Evolutionary conservation across 2,888 invertebrate species (phyloP).

Genomic region (Hydriomena furcata): DNA sequence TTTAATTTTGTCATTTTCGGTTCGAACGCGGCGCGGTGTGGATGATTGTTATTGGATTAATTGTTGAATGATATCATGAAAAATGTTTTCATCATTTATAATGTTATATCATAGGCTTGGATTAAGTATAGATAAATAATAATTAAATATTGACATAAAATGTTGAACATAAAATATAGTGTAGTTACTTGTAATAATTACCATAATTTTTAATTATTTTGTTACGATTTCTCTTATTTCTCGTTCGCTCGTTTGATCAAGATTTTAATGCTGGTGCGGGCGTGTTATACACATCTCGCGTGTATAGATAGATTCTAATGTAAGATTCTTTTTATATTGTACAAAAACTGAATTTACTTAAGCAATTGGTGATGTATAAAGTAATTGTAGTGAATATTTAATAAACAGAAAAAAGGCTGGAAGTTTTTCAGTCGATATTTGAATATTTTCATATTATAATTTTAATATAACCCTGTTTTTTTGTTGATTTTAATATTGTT

Average conservation of each 20-base stretch:
- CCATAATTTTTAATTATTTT: conserved; percentile 80
- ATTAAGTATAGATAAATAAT: conserved; percentile 76
- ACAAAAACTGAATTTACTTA: conserved; percentile 84
- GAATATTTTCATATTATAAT: conserved; percentile 84
- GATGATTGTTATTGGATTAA: conserved; percentile 75
- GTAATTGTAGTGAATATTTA: conserved; percentile 82
- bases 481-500: conserved; percentile 72
- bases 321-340: conserved; percentile 84
- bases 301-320: conserved; percentile 75
- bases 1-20: conserved; percentile 62
- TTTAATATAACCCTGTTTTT: conserved; percentile 83
- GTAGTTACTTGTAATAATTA: conserved; percentile 81
- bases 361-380: conserved; percentile 84
- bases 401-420: conserved; percentile 81
- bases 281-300: conserved; percentile 72
- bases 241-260: conserved; percentile 77
- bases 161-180: conserved; percentile 80
- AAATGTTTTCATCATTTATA: conserved; percentile 78
- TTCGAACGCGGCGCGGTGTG: conserved; percentile 59
- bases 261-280: conserved; percentile 61
- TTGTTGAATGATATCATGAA: conserved; percentile 80
- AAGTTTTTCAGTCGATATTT: conserved; percentile 79
- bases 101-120: conserved; percentile 78
- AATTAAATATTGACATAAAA: conserved; percentile 81
- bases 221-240: conserved; percentile 75